These are phyloP conservation scores for Glyphotaelius pellucidus DNA, from an alignment of 2,888 invertebrate species.

Conservation along the genomic window DNA sequence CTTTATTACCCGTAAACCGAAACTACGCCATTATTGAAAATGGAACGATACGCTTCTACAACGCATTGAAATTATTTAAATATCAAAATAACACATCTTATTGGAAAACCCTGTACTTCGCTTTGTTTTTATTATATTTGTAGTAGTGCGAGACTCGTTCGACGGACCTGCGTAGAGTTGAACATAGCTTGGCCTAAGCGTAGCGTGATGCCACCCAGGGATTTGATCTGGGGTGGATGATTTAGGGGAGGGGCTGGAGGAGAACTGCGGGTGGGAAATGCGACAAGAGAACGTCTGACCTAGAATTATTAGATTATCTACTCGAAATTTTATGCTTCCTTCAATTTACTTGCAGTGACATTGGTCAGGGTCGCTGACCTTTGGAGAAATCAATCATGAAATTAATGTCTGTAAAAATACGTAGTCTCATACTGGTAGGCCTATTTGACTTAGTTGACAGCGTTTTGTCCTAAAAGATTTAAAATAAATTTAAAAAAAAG, in stretches of 20 bases:
- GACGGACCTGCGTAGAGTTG: conserved; percentile 49
- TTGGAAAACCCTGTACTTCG: too few species aligned
- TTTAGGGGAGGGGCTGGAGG: not conserved
- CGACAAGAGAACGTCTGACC: conserved; percentile 65
- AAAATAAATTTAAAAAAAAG: too few species aligned
- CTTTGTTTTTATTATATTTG: too few species aligned
- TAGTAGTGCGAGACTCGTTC: not conserved
- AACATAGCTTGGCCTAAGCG: conserved; percentile 51
- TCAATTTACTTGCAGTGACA: conserved; percentile 51
- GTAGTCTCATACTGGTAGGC: not conserved
- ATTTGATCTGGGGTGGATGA: conserved; percentile 32
- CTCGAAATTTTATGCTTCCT: conserved; percentile 55
- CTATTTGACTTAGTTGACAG: not conserved
- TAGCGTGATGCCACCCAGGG: conserved; percentile 54
- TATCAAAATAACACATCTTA: too few species aligned
- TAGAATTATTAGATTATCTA: conserved; percentile 65
- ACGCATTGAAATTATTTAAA: too few species aligned
- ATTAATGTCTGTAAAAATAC: not conserved
- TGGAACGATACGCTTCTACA: too few species aligned
- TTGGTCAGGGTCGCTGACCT: conserved; percentile 43
- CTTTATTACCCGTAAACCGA: too few species aligned
- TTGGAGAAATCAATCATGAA: not conserved
- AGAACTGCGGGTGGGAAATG: conserved; percentile 57
- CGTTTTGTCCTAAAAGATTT: too few species aligned
- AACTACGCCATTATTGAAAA: too few species aligned